Evolutionary conservation across 1,140 invertebrate species (phyloP).

Genomic region (Carcinoscorpius rotundicauda): DNA sequence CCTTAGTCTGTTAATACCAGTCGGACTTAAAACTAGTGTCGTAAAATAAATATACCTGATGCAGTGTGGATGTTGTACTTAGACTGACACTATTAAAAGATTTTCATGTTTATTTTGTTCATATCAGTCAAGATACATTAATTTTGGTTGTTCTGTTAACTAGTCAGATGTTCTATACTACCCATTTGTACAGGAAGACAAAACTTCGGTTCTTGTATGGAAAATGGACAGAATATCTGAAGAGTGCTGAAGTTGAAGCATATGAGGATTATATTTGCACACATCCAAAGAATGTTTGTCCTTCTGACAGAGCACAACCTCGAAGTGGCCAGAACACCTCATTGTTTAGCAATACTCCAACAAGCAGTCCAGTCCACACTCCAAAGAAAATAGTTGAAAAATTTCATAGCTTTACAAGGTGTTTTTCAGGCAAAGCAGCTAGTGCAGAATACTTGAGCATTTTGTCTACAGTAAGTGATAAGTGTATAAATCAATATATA

Average conservation of each 20-base stretch:
- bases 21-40: too few species aligned
- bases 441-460: neutral
- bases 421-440: slow-evolving; percentile 9
- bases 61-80: too few species aligned
- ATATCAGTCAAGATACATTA: too few species aligned
- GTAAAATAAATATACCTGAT: too few species aligned
- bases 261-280: slow-evolving; percentile 57
- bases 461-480: too few species aligned
- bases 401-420: slow-evolving; percentile 59
- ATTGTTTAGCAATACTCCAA: slow-evolving; percentile 2
- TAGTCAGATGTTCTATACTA: too few species aligned
- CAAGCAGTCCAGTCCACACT: slow-evolving; percentile 2
- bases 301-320: slow-evolving; percentile 10
- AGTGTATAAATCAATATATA: too few species aligned
- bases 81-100: too few species aligned
- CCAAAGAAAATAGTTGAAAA: slow-evolving; percentile 56
- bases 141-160: too few species aligned
- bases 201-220: slow-evolving; percentile 74
- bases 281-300: slow-evolving; percentile 29
- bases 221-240: slow-evolving; percentile 83
- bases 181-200: slow-evolving; percentile 48
- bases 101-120: too few species aligned
- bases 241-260: slow-evolving; percentile 49
- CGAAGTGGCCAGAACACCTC: slow-evolving; percentile 12
- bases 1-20: too few species aligned